phyloP scores from a whole-genome alignment of 1,140 invertebrate genomes.

The Cataglyphis hispanica region DNA sequence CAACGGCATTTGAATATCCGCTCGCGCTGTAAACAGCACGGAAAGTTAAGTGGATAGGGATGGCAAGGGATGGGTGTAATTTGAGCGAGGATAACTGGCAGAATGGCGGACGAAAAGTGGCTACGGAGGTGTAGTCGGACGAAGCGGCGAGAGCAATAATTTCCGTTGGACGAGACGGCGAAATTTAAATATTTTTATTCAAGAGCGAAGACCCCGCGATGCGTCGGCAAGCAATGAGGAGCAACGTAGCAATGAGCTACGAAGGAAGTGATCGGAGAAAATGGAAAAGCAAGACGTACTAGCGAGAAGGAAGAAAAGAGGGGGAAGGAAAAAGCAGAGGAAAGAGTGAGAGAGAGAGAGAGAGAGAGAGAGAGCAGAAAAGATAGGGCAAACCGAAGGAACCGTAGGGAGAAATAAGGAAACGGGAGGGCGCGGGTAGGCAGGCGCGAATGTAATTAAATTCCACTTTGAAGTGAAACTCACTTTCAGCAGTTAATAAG shows the following conservation, averaged over 20 bases:
- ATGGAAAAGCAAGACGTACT: slow-evolving; percentile 30
- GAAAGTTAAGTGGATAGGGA: not conserved
- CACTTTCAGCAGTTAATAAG: slow-evolving; percentile 84
- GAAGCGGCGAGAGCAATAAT: slow-evolving; percentile 67
- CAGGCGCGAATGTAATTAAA: slow-evolving; percentile 82
- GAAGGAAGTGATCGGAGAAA: slow-evolving; percentile 47
- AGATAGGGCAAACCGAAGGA: slow-evolving; percentile 48
- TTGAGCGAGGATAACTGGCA: slow-evolving; percentile 37
- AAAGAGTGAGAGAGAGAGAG: slow-evolving; percentile 37
- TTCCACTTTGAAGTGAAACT: slow-evolving; percentile 82
- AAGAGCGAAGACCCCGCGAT: slow-evolving; percentile 67
- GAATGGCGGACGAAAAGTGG: slow-evolving; percentile 52
- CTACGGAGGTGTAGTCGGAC: slow-evolving; percentile 34
- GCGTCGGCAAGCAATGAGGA: slow-evolving; percentile 43
- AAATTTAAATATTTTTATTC: slow-evolving; percentile 78
- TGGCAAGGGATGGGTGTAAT: slow-evolving; percentile 21
- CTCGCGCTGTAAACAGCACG: slow-evolving; percentile 47
- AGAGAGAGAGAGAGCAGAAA: slow-evolving; percentile 29
- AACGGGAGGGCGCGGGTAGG: slow-evolving; percentile 53
- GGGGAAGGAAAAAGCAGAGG: not conserved
- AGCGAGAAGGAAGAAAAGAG: not conserved
- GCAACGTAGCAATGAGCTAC: slow-evolving; percentile 20
- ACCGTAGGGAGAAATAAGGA: slow-evolving; percentile 17
- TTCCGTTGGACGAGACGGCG: slow-evolving; percentile 70
- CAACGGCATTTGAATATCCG: slow-evolving; percentile 64